These are phyloP conservation scores for Epinephelus fuscoguttatus DNA, from an alignment of 2,113 vertebrate genomes.

Conservation along the genomic window DNA sequence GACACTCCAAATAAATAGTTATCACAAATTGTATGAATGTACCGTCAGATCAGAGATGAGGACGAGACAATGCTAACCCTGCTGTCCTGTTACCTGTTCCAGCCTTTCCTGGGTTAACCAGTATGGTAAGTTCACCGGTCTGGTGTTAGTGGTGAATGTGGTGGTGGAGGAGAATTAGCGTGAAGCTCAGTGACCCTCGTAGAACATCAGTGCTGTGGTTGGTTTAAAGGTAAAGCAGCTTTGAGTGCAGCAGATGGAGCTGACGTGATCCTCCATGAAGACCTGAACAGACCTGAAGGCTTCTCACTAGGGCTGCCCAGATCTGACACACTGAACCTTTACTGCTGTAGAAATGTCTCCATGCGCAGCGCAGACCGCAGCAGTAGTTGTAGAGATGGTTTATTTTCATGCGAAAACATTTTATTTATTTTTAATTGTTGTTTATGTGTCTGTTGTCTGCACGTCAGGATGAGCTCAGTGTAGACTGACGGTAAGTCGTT, in stretches of 20 bases:
- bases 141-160: constrained; percentile 27
- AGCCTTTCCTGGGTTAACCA: constrained; percentile 75
- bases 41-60: not conserved
- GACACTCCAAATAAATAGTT: too few species aligned
- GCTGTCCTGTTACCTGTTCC: constrained; percentile 51
- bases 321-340: too few species aligned
- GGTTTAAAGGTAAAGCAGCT: constrained; percentile 16
- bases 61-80: constrained; percentile 5
- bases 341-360: not conserved
- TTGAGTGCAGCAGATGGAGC: constrained; percentile 1
- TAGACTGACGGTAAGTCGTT: constrained; percentile 54
- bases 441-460: constrained; percentile 31
- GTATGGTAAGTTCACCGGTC: constrained; percentile 48
- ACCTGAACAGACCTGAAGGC: not conserved
- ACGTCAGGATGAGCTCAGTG: constrained; percentile 37
- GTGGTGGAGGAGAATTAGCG: not conserved
- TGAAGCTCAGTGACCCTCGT: constrained; percentile 2
- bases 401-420: not conserved
- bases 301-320: too few species aligned
- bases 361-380: too few species aligned
- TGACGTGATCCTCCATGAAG: not conserved
- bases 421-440: constrained; percentile 5
- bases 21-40: not conserved
- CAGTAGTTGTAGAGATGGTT: not conserved
- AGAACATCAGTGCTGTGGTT: not conserved